phyloP scores from a whole-genome alignment of 2,113 vertebrate genomes.

The Jacana jacana region DNA sequence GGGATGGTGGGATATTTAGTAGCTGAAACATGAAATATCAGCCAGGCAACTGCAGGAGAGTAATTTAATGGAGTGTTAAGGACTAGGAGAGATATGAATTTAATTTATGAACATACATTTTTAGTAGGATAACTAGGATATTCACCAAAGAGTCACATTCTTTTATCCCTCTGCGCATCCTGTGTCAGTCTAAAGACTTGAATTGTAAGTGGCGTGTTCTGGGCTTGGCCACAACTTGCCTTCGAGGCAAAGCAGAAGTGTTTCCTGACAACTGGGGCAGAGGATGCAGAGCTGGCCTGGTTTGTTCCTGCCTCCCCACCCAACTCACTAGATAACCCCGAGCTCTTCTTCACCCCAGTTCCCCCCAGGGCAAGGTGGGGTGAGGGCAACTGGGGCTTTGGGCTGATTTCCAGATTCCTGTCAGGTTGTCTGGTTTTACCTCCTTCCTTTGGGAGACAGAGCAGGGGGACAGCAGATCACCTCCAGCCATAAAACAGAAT shows the following conservation, averaged over 20 bases:
- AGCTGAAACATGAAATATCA: neutral
- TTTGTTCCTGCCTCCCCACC: neutral
- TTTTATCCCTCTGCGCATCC: neutral
- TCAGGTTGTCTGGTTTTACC: neutral
- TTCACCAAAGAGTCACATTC: constrained; percentile 24
- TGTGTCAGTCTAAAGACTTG: neutral
- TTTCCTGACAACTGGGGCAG: neutral
- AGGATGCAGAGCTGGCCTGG: neutral
- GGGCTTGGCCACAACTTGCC: neutral
- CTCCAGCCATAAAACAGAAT: neutral
- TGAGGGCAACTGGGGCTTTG: neutral
- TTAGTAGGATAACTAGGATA: neutral
- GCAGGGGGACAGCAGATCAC: neutral
- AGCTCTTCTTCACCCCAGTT: neutral
- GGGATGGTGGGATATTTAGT: neutral
- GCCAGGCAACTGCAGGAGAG: neutral
- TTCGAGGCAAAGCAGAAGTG: neutral
- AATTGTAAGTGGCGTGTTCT: neutral
- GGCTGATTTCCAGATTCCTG: neutral
- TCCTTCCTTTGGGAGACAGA: neutral
- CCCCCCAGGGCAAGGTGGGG: neutral
- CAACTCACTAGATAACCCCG: neutral
- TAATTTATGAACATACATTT: neutral
- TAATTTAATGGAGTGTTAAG: neutral
- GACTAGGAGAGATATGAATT: neutral